Percentiles rank a stretch among this genome's conserved stretches.
These are phyloP conservation scores for Lophotis ruficrista DNA, from an alignment of 2,113 vertebrate species.

Conservation along the genomic window DNA sequence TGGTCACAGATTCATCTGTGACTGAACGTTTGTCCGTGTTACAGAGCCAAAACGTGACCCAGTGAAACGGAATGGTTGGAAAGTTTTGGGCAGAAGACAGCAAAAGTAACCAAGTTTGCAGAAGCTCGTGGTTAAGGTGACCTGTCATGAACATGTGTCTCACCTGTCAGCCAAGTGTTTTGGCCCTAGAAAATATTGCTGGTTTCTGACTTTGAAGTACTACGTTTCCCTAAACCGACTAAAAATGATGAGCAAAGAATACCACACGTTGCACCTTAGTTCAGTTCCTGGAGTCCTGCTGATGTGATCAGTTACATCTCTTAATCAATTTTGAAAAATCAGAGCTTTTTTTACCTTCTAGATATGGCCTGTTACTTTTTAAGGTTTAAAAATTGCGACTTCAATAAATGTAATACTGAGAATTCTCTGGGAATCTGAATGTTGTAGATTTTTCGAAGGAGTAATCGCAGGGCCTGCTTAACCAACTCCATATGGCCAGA, in stretches of 20 bases:
- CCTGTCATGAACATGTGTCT: not conserved
- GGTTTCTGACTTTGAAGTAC: not conserved
- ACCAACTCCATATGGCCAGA: slow-evolving; percentile 61
- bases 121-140: not conserved
- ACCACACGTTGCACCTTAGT: not conserved
- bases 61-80: not conserved
- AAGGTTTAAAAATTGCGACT: not conserved
- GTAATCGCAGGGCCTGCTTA: slow-evolving; percentile 27
- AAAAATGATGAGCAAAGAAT: not conserved
- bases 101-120: not conserved
- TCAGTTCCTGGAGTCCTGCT: not conserved
- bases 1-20: not conserved
- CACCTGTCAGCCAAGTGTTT: not conserved
- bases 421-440: not conserved
- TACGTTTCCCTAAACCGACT: not conserved
- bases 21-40: not conserved
- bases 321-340: not conserved
- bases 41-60: not conserved
- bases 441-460: slow-evolving; percentile 23
- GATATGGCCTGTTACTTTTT: not conserved
- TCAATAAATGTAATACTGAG: not conserved
- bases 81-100: not conserved
- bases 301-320: not conserved
- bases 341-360: not conserved
- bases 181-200: not conserved